Conservation (phyloP, 2,797 vertebrate species). For the Malurus leucopterus region DNA sequence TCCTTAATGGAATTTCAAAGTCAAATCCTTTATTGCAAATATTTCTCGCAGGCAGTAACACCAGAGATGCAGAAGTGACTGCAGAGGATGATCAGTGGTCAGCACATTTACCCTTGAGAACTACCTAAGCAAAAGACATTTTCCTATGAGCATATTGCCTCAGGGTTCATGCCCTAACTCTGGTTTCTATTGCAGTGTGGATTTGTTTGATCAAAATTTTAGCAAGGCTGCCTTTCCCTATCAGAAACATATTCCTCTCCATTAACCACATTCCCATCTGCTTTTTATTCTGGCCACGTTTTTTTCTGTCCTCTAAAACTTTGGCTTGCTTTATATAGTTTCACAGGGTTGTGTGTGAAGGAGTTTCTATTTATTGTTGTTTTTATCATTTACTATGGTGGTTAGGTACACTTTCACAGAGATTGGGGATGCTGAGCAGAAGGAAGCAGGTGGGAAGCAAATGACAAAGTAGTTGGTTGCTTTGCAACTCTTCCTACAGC, state of each 20-base stretch:
- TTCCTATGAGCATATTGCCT: not conserved
- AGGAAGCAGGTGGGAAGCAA: not conserved
- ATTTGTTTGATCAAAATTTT: not conserved
- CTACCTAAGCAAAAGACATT: not conserved
- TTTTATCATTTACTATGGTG: not conserved
- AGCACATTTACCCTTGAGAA: not conserved
- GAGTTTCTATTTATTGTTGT: not conserved
- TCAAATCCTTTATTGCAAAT: not conserved
- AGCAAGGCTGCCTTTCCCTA: not conserved
- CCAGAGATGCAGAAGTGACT: not conserved
- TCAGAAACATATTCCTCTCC: not conserved
- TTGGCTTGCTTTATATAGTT: not conserved
- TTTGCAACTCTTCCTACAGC: constrained; percentile 5
- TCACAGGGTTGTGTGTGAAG: not conserved
- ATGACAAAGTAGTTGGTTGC: not conserved
- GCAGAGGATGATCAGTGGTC: not conserved
- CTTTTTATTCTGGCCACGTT: not conserved
- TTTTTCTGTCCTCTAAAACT: not conserved
- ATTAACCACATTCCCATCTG: not conserved
- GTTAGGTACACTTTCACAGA: not conserved
- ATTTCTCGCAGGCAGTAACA: not conserved
- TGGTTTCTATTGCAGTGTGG: not conserved
- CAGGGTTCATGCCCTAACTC: not conserved
- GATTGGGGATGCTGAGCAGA: not conserved
- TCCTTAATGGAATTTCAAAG: not conserved